phyloP scores from a whole-genome alignment of 2,888 invertebrate genomes.

The Copidosoma aretas region DNA sequence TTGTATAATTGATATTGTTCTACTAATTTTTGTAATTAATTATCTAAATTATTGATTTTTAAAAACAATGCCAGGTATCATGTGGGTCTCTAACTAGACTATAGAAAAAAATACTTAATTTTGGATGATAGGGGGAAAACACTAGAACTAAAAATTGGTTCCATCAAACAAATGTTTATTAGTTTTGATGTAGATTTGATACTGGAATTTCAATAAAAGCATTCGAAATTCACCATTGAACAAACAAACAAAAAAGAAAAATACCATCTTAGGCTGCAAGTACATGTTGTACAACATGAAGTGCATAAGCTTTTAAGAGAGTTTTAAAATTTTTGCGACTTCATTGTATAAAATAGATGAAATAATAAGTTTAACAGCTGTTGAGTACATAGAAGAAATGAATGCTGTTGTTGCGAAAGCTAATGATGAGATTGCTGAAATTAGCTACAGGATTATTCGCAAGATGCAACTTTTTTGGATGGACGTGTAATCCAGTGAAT shows the following conservation, averaged over 20 bases:
- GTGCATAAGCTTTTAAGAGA: neutral
- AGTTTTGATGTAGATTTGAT: no score
- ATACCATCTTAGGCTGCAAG: no score
- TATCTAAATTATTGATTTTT: constrained; percentile 21
- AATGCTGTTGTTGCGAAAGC: constrained; percentile 28
- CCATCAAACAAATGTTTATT: no score
- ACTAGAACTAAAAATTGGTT: no score
- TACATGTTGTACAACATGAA: no score
- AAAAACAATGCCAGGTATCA: constrained; percentile 27
- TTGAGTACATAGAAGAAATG: constrained; percentile 1
- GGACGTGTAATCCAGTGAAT: constrained; percentile 32
- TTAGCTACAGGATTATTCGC: constrained; percentile 30
- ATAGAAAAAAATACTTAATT: neutral
- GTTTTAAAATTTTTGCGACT: constrained; percentile 30
- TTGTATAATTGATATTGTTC: constrained; percentile 29
- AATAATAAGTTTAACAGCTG: constrained; percentile 11
- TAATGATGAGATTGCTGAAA: constrained; percentile 27
- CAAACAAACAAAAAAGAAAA: no score
- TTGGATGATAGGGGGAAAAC: no score
- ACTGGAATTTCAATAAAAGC: no score
- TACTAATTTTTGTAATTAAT: constrained; percentile 13
- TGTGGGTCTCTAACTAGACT: constrained; percentile 29
- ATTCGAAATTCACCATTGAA: no score
- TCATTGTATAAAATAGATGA: constrained; percentile 33
- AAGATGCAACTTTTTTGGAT: constrained; percentile 12